phyloP scores from a whole-genome alignment of 2,113 vertebrate genomes.

The Nestor notabilis region DNA sequence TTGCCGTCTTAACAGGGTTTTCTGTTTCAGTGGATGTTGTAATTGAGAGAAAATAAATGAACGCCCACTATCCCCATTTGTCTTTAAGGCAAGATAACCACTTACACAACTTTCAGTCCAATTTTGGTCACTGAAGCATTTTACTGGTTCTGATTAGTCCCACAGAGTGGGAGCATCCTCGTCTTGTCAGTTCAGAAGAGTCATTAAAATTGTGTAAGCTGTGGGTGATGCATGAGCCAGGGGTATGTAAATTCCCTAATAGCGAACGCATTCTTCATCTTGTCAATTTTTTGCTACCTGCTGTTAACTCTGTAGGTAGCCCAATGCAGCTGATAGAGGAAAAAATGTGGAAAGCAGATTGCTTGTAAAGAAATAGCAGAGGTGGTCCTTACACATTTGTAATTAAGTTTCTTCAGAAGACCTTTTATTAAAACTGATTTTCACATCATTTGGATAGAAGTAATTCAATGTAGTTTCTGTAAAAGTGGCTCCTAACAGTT shows the following conservation, averaged over 20 bases:
- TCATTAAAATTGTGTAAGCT: conserved; percentile 52
- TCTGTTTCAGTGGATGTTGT: neutral
- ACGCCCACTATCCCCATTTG: neutral
- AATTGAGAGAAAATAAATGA: conserved; percentile 28
- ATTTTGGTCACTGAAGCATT: conserved; percentile 60
- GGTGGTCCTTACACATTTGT: neutral
- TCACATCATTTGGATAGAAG: neutral
- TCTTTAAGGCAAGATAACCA: conserved; percentile 21
- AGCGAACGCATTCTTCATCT: conserved; percentile 47
- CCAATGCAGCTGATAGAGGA: neutral
- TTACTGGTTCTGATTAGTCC: conserved; percentile 64
- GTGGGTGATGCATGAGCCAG: conserved; percentile 53
- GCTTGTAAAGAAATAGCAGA: neutral
- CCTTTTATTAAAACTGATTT: neutral
- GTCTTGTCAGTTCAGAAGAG: conserved; percentile 47
- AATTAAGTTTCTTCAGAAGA: neutral
- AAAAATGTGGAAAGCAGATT: neutral
- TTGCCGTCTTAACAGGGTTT: neutral
- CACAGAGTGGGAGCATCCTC: conserved; percentile 19
- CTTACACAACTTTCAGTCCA: neutral
- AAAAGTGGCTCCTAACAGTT: neutral
- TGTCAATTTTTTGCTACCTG: conserved; percentile 46
- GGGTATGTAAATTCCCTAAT: conserved; percentile 62
- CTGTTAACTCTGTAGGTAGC: conserved; percentile 18
- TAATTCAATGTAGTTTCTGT: neutral